phyloP scores from a whole-genome alignment of 2,113 vertebrate genomes.

The Sylvicapra grimmia region DNA sequence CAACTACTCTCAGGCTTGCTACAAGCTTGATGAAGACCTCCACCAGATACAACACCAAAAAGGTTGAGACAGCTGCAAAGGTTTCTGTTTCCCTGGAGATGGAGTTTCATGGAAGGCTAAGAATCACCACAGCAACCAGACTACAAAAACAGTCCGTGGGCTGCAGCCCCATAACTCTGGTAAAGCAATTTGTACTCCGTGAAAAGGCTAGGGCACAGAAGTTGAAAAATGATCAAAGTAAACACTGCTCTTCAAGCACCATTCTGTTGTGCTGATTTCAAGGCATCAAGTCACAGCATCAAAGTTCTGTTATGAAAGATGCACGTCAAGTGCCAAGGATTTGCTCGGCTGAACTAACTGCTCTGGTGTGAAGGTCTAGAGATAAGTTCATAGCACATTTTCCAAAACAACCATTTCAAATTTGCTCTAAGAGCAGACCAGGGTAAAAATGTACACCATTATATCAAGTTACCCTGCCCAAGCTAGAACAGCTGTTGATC shows the following conservation, averaged over 20 bases:
- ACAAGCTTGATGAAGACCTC: slow-evolving; percentile 60
- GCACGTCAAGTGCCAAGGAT: slow-evolving; percentile 68
- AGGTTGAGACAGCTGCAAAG: slow-evolving; percentile 73
- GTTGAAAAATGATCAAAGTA: slow-evolving; percentile 83
- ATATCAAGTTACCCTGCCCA: slow-evolving; percentile 78
- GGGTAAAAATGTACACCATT: slow-evolving; percentile 58
- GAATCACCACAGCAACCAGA: slow-evolving; percentile 84
- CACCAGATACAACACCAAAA: slow-evolving; percentile 58
- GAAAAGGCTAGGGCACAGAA: slow-evolving; percentile 78
- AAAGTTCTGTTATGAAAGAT: slow-evolving; percentile 74
- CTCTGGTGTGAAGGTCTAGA: slow-evolving; percentile 59
- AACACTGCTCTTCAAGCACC: slow-evolving; percentile 71
- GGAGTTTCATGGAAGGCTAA: slow-evolving; percentile 75
- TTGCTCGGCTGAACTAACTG: slow-evolving; percentile 67
- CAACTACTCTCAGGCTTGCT: not conserved
- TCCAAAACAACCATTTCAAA: slow-evolving; percentile 79
- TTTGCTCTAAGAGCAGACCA: slow-evolving; percentile 63
- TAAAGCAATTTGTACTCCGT: slow-evolving; percentile 81
- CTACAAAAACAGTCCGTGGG: slow-evolving; percentile 82
- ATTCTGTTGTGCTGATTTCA: slow-evolving; percentile 76
- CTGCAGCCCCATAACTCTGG: slow-evolving; percentile 75
- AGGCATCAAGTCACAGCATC: slow-evolving; percentile 70
- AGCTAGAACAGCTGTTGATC: slow-evolving; percentile 82
- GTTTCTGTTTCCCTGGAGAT: slow-evolving; percentile 76
- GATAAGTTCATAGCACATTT: slow-evolving; percentile 72